A percentile compares a stretch with the other conserved stretches of the same genome.
These are phyloP conservation scores for Ambastaia sidthimunki DNA, from an alignment of 2,797 vertebrate genomes.

Conservation along the genomic window DNA sequence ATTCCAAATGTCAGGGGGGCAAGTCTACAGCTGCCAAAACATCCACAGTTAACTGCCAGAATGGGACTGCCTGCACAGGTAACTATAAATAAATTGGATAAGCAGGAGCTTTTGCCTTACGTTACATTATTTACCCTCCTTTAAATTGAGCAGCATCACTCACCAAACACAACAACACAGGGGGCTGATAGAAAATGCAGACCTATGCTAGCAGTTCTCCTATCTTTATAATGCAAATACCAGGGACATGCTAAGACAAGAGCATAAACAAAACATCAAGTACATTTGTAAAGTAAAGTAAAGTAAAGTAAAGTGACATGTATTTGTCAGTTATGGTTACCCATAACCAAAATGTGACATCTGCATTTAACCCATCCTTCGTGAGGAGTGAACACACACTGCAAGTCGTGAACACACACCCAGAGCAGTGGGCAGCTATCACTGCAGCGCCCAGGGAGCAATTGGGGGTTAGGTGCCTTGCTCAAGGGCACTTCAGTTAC, in stretches of 20 bases:
- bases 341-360: too few species aligned
- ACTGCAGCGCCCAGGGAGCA: too few species aligned
- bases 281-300: too few species aligned
- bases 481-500: too few species aligned
- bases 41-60: conserved; percentile 7
- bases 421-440: too few species aligned
- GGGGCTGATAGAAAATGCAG: conserved; percentile 10
- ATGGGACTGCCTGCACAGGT: background rate
- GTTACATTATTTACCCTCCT: background rate
- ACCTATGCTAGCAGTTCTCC: background rate
- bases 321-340: too few species aligned
- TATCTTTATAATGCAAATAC: conserved; percentile 25
- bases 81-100: background rate
- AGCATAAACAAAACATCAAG: background rate
- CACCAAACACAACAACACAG: background rate
- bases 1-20: conserved; percentile 34
- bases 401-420: too few species aligned
- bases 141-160: background rate
- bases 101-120: background rate
- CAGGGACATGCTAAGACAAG: conserved; percentile 13
- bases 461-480: too few species aligned
- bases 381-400: too few species aligned
- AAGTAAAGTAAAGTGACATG: too few species aligned
- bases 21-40: conserved; percentile 53
- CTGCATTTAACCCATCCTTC: too few species aligned